Conservation (phyloP, 2,888 invertebrate genomes). For the Chrysomela aeneicollis region DNA sequence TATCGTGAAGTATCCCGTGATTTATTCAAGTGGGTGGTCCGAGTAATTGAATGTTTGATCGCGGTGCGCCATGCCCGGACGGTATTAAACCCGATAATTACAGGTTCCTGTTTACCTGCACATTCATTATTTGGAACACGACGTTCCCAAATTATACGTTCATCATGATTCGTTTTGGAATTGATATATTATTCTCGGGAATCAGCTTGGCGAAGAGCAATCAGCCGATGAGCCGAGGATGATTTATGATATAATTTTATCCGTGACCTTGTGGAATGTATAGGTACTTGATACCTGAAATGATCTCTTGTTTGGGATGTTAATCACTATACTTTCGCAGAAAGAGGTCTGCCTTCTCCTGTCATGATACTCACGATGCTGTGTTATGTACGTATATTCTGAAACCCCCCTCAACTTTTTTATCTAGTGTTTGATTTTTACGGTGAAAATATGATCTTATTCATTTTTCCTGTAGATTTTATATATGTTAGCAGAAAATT, state of each 20-base stretch:
- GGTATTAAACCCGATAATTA: slow-evolving; percentile 58
- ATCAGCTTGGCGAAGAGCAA: slow-evolving; percentile 29
- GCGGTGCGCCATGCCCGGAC: slow-evolving; percentile 48
- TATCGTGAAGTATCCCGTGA: slow-evolving; percentile 51
- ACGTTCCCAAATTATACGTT: slow-evolving; percentile 51
- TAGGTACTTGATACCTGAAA: background rate
- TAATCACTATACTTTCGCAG: background rate
- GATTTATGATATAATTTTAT: slow-evolving; percentile 31
- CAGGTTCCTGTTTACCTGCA: slow-evolving; percentile 55
- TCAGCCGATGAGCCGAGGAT: slow-evolving; percentile 21
- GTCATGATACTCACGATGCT: background rate
- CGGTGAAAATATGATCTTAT: too few relatives aligned
- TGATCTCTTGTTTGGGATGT: slow-evolving; percentile 3
- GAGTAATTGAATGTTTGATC: slow-evolving; percentile 59
- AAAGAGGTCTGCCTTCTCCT: background rate
- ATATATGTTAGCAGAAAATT: too few relatives aligned
- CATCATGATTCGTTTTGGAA: slow-evolving; percentile 46
- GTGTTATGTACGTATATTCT: background rate
- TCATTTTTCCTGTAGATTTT: too few relatives aligned
- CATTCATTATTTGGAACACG: slow-evolving; percentile 53
- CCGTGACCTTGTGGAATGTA: slow-evolving; percentile 3
- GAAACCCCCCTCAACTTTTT: too few relatives aligned
- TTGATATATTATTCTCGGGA: slow-evolving; percentile 50
- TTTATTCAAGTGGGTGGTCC: slow-evolving; percentile 59
- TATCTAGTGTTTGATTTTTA: too few relatives aligned